Conservation (phyloP, 2,888 invertebrate species). For the Empis stercorea region DNA sequence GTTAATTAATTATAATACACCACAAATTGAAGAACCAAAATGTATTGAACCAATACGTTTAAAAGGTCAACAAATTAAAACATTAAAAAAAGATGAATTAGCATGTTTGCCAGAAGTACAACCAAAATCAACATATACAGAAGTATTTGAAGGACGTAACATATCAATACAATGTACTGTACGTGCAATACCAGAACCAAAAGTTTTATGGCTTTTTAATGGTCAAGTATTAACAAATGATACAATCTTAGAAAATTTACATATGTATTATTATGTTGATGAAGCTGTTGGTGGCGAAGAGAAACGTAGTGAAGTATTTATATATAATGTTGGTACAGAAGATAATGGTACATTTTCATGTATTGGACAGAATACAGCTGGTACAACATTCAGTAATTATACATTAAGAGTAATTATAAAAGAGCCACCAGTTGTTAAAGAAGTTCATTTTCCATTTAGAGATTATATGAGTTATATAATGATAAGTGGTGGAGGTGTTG, state of each 20-base stretch:
- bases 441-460: constrained; percentile 49
- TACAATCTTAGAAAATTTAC: constrained; percentile 51
- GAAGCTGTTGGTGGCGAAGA: constrained; percentile 56
- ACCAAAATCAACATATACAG: constrained; percentile 60
- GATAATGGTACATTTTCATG: constrained; percentile 81
- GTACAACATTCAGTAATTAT: constrained; percentile 64
- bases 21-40: constrained; percentile 63
- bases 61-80: constrained; percentile 52
- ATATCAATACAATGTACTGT: constrained; percentile 69
- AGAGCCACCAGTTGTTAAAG: constrained; percentile 55
- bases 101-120: constrained; percentile 72
- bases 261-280: constrained; percentile 57
- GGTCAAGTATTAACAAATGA: constrained; percentile 69
- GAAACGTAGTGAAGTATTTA: constrained; percentile 65
- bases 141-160: constrained; percentile 68
- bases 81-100: constrained; percentile 53
- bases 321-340: constrained; percentile 60
- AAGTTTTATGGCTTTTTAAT: constrained; percentile 72
- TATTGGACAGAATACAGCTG: constrained; percentile 74
- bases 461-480: constrained; percentile 58
- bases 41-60: constrained; percentile 59
- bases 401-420: constrained; percentile 64
- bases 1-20: constrained; percentile 63
- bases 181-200: constrained; percentile 68
- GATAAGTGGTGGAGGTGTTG: constrained; percentile 49